Evolutionary conservation across 2,888 invertebrate species (phyloP).

Genomic region (Podabrus alpinus): DNA sequence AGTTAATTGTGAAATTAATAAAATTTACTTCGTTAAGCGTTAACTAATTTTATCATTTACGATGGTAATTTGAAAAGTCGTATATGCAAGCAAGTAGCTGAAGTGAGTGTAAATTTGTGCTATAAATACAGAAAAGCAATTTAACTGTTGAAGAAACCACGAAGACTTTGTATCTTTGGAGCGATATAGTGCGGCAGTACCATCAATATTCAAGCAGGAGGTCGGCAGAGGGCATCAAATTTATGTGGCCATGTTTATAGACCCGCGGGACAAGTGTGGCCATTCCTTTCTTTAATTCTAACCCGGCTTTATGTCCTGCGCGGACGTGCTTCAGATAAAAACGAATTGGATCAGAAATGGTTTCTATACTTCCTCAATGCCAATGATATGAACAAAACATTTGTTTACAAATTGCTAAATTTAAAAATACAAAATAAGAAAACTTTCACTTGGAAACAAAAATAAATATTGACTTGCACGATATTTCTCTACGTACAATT

Average conservation of each 20-base stretch:
- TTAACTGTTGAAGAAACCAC: slow-evolving; percentile 32
- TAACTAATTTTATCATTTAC: not conserved
- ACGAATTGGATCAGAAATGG: slow-evolving; percentile 30
- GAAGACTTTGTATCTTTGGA: slow-evolving; percentile 40
- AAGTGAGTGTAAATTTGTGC: slow-evolving; percentile 27
- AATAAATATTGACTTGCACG: not conserved
- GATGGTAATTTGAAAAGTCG: slow-evolving; percentile 5
- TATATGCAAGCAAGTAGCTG: slow-evolving; percentile 14
- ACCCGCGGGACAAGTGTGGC: slow-evolving; percentile 56
- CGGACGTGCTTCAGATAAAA: slow-evolving; percentile 50
- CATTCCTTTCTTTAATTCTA: slow-evolving; percentile 57
- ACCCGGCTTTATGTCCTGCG: slow-evolving; percentile 54
- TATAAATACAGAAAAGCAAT: slow-evolving; percentile 30
- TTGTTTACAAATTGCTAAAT: slow-evolving; percentile 20
- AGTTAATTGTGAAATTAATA: not conserved
- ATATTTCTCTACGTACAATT: not conserved
- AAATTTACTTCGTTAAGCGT: not conserved
- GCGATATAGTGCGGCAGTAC: slow-evolving; percentile 53
- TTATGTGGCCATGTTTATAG: slow-evolving; percentile 59
- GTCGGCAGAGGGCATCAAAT: slow-evolving; percentile 56
- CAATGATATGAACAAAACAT: slow-evolving; percentile 12
- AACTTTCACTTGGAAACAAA: not conserved
- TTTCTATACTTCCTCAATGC: slow-evolving; percentile 24
- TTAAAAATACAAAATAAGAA: not conserved
- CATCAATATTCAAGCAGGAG: slow-evolving; percentile 55